phyloP scores from a whole-genome alignment of 2,113 vertebrate genomes.

The Gopherus evgoodei region DNA sequence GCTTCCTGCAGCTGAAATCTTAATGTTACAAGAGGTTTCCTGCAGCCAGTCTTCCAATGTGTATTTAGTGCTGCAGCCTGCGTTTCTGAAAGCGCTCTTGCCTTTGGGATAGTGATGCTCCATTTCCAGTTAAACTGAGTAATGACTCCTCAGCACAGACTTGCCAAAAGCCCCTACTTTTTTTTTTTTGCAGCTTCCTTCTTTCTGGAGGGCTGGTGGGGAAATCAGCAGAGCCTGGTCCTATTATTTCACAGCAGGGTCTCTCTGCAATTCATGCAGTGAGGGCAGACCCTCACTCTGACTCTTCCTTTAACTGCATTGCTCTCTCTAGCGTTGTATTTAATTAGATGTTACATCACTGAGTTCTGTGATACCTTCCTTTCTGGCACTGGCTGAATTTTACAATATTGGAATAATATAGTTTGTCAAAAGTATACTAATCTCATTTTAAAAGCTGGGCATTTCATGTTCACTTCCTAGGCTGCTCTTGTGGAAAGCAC shows the following conservation, averaged over 20 bases:
- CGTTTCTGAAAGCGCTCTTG: neutral
- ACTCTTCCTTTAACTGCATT: neutral
- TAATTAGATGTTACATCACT: neutral
- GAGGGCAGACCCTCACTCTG: neutral
- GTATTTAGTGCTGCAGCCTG: neutral
- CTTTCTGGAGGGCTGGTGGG: slow-evolving; percentile 2
- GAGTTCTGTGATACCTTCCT: neutral
- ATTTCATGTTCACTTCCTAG: slow-evolving; percentile 35
- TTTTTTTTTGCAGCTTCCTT: slow-evolving; percentile 22
- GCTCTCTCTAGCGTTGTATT: neutral
- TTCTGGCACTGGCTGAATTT: neutral
- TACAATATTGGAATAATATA: neutral
- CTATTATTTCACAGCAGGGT: neutral
- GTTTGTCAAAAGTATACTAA: slow-evolving; percentile 11
- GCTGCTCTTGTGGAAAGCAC: slow-evolving; percentile 16
- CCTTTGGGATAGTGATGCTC: neutral
- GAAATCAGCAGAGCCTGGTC: neutral
- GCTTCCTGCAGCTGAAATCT: slow-evolving; percentile 21
- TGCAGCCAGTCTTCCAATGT: neutral
- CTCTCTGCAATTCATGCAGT: neutral
- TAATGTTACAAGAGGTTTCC: neutral
- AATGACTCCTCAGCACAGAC: neutral
- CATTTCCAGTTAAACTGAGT: neutral
- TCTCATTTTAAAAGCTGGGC: slow-evolving; percentile 26
- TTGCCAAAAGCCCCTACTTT: neutral